Evolutionary conservation across 2,888 invertebrate genomes (phyloP), one percentile per base, ranked within the genome.

Genomic region (Tricholauxania praeusta): DNA sequence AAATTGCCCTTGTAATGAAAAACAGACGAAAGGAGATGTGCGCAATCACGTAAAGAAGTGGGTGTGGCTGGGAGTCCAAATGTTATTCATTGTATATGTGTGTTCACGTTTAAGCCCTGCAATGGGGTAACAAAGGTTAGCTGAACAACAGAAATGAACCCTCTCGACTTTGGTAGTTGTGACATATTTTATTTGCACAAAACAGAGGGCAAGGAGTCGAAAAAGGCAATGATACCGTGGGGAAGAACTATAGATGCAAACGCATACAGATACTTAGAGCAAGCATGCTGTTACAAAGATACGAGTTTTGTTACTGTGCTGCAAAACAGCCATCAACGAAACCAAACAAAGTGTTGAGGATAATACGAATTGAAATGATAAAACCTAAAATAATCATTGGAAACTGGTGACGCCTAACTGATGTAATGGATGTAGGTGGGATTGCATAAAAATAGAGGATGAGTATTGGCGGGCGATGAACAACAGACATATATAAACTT

Each of bases 301-400:
- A 72, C 48, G 1, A 62, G 48, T 32, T 60, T 39, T 17, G 64
- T 64, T 28, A n/a, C 10, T 55, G 15, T 15, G 12, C 12, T 47
- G 53, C 19, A 12, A 39, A 39, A 19, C 28, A 39, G 39, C 15
- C 2, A 6, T 19, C 57, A 28, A 28, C 22, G 12, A 80, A 83
- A 83, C 81, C 51, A 60, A 62, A 60, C 19, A 55, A 81, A 83
- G 83, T 82, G 82, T 82, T 79, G 78, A 81, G 81, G 82, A 83
- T 83, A 83, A 83, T 83, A 83, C 80, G 83, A 83, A 83, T 82
- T 81, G 83, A 82, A 83, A 83, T 83, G 82, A 83, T 82, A 82
- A 82, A 82, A 82, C 82, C 82, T 81, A 77, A 82, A 82, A 82
- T 82, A 83, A 82, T 83, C 82, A 83, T 82, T 82, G 82, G 69